Evolutionary conservation across 2,113 vertebrate species (phyloP).

Genomic region (Microcebus griseorufus): DNA sequence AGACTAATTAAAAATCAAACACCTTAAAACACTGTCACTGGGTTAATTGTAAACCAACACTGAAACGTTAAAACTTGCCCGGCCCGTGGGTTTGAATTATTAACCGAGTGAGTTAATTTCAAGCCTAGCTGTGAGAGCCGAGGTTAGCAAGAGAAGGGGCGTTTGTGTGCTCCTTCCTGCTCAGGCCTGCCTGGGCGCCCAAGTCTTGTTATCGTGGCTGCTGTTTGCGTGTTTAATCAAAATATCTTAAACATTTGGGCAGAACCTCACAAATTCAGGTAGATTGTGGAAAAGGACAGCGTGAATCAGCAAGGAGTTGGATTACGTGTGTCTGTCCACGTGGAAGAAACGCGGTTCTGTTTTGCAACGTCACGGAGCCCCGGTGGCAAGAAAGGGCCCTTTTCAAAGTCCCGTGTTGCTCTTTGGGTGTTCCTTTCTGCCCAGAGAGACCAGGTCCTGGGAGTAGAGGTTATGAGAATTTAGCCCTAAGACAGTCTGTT

Average conservation of each 20-base stretch:
- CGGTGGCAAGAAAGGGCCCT: not conserved
- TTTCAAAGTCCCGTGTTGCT: not conserved
- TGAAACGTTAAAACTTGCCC: conserved; percentile 61
- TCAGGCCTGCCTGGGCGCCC: not conserved
- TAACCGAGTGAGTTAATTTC: conserved; percentile 73
- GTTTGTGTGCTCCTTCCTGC: not conserved
- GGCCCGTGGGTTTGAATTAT: conserved; percentile 68
- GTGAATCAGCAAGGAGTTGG: not conserved
- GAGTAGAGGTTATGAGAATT: not conserved
- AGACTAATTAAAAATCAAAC: conserved; percentile 80
- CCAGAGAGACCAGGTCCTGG: not conserved
- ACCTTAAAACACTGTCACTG: conserved; percentile 50
- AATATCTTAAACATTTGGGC: not conserved
- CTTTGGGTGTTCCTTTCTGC: not conserved
- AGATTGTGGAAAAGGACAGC: not conserved
- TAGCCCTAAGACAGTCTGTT: not conserved
- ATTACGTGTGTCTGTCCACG: not conserved
- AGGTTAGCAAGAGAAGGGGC: not conserved
- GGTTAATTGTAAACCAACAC: conserved; percentile 77
- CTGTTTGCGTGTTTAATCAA: not conserved
- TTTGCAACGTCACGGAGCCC: not conserved
- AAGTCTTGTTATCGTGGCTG: not conserved
- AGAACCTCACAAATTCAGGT: not conserved
- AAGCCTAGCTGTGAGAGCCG: not conserved
- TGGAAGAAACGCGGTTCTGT: not conserved